Base-by-base conservation (phyloP, 2,113 vertebrate genomes). In the Leptocoma aspasia region DNA sequence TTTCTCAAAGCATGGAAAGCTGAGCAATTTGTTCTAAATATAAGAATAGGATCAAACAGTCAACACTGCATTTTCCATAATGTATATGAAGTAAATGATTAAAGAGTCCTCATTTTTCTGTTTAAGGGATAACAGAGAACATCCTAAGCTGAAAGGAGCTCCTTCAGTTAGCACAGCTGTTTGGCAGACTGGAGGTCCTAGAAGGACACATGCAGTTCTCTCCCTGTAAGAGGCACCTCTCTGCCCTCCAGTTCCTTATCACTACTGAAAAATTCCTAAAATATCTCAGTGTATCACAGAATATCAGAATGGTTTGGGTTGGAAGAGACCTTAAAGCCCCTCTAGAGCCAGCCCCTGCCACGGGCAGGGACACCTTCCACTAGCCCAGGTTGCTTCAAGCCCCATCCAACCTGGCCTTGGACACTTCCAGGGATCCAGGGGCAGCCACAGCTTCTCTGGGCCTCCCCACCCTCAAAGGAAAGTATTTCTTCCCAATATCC, bases 391-490 rank as follows among this genome's bases (percentile, higher is more conserved):
- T 11, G 21, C 24, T 56, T 26, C 65, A 9, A 61, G 23, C 28
- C 30, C 41, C 0, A 0, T 22, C 49, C 57, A 81, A 0, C 31
- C 31, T 57, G 76, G 33, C 59, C 76, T 89, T 7, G 59, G 59
- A 13, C 59, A 50, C 31, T 57, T 0, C 18, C 31, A 80, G 50
- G 41, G 30, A 63, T 54, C 33, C 22, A 31, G 75, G n/a, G 11
- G 24, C 30, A 63, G 45, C 30, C 85, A 47, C 24, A 70, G 47
- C 64, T 69, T n/a, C 64, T n/a, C 54, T 78, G 39, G 22, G n/a
- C 41, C 54, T 45, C 1, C 0, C 5, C 39, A 60, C 18, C 45
- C 18, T 60, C 28, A 19, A 2, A 53, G n/a, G 4, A 0, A 47
- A 6, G 1, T 1, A 41, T 41, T 70, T 3, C 24, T 47, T 39